Evolutionary conservation across 1,140 invertebrate genomes (phyloP), one percentile per base, ranked within the genome.

Genomic region (Bathynomus jamesi): DNA sequence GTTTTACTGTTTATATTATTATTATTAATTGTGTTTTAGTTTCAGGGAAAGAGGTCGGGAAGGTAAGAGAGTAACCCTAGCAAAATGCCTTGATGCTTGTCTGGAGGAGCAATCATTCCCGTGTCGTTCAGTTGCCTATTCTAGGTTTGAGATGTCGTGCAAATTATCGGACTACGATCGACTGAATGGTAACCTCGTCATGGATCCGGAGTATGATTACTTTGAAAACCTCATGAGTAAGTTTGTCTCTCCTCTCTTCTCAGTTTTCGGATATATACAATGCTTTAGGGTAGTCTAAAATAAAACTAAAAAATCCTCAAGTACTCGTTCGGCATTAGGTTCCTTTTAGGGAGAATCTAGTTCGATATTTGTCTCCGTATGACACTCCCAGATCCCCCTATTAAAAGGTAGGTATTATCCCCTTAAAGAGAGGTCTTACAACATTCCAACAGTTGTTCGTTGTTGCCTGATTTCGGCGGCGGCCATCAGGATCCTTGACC

Each of bases 181-280:
- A 81, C 87, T 90, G 69, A 91, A 93, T 79, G 91, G 91, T n/a
- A 85, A 91, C 70, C 89, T 94, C 67, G 90, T 94, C 70, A 93
- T 93, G 79, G 92, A 95, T 81, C 89, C 90, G 0, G 91, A 93
- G 81, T 94, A 91, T 81, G 92, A 94, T 83, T 94, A 94, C 81
- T 95, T 94, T 79, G 92, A 95, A 82, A 93, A 92, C 84, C 84
- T 93, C 27, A 91, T 92, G 90, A 89, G 91, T 94, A 85, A 88
- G 90, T 90, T 79, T 78, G 31, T 4, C 28, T 2, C 13, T 46
- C 53, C 27, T 67, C 5, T 29, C 24, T 65, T 30, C 4, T 8
- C 2, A 11, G 13, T 63, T 4, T 63, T 2, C 11, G 13, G 28
- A 2, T 2, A 4, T 5, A 13, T 63, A 4, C n/a, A n/a, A n/a